Evolutionary conservation across 2,113 vertebrate genomes (phyloP), one percentile per base, ranked within the genome.

Genomic region (Ahaetulla prasina): DNA sequence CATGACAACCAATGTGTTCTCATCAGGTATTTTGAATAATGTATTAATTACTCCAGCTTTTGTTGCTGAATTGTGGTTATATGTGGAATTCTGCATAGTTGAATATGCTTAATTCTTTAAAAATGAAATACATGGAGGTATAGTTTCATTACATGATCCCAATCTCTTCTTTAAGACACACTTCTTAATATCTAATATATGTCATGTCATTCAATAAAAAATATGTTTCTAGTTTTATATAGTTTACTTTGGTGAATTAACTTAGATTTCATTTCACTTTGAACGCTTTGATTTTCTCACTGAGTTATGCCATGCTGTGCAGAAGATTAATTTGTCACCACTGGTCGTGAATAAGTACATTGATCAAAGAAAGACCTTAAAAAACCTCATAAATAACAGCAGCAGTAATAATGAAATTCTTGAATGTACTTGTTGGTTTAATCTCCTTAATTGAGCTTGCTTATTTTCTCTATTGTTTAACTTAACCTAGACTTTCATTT

Each of bases 1-100:
- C 98, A 96, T 0, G 98, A 99, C 96, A 99, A 97, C 98, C 99
- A 99, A 95, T 99, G 99, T n/a, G 98, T 99, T 95, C 99, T 99
- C 91, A 99, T 99, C 98, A 99, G 99, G 99, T 99, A 93, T 94
- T 80, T 94, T 9, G 23, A 8, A 39, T 22, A 23, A 84, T 57
- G 57, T 35, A 91, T 52, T 16, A 54, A 3, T 94, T 27, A 2
- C 10, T 90, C 52, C 92, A 86, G 45, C 0, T 49, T 49, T 88
- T 89, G 18, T 85, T 0, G 0, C 14, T 22, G 35, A 86, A 55
- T 43, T n/a, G 87, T 47, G 0, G 0, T 20, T 43, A 16, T 52
- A 25, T 1, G 74, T 47, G 50, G 16, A 68, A 87, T 7, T 6
- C 0, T 0, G 30, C 20, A 35, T 25, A 18, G 18, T 60, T 54